Conservation (phyloP, 2,888 invertebrate genomes). For the Axea sp. region DNA sequence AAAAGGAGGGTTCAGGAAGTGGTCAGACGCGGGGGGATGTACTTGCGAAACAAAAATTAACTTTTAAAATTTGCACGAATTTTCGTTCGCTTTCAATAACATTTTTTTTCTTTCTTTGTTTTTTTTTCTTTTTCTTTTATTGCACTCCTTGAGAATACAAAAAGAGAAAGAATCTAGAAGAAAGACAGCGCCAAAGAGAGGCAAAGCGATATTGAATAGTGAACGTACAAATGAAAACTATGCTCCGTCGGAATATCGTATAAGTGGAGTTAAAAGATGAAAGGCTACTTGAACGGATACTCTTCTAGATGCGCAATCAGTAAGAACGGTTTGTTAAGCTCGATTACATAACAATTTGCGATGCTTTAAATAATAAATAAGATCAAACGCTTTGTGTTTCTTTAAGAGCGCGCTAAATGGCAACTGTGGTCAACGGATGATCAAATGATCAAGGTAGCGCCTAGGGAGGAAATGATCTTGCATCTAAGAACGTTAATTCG, state of each 20-base stretch:
- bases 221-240: slow-evolving; percentile 37
- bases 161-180: too few species aligned
- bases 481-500: slow-evolving; percentile 22
- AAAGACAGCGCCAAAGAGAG: too few species aligned
- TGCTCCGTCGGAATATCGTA: slow-evolving; percentile 6
- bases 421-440: slow-evolving; percentile 9
- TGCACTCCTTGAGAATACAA: too few species aligned
- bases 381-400: slow-evolving; percentile 37
- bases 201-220: slow-evolving; percentile 21
- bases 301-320: slow-evolving; percentile 30
- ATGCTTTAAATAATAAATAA: slow-evolving; percentile 53
- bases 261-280: slow-evolving; percentile 40
- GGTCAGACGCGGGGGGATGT: too few species aligned
- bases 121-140: too few species aligned
- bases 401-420: slow-evolving; percentile 25
- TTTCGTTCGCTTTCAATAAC: too few species aligned
- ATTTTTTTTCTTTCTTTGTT: too few species aligned
- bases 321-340: slow-evolving; percentile 17
- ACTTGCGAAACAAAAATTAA: too few species aligned
- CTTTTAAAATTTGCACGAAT: too few species aligned
- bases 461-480: slow-evolving; percentile 7
- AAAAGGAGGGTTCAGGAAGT: too few species aligned
- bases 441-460: too few species aligned
- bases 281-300: slow-evolving; percentile 31
- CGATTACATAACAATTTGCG: slow-evolving; percentile 40